These are phyloP conservation scores for Butorides virescens DNA, from an alignment of 2,113 vertebrate genomes.

Conservation along the genomic window DNA sequence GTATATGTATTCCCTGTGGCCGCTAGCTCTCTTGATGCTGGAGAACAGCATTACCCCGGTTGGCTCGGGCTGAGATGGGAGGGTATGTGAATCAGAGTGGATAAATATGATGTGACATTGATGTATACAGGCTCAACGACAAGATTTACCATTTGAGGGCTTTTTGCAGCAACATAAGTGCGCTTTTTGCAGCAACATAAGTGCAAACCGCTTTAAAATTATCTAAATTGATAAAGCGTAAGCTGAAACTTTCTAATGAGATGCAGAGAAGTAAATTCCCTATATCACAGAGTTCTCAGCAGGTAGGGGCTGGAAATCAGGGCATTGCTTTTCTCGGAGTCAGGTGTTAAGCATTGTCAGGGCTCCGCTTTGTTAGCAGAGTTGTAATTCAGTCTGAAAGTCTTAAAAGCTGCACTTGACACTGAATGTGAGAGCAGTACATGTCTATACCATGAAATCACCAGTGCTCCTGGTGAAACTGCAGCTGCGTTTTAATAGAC, in stretches of 20 bases:
- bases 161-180: neutral
- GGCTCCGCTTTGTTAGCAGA: neutral
- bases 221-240: neutral
- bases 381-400: neutral
- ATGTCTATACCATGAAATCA: neutral
- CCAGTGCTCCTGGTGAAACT: neutral
- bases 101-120: neutral
- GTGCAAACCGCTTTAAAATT: neutral
- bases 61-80: neutral
- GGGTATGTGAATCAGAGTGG: neutral
- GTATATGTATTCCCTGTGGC: neutral
- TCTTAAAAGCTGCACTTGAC: neutral
- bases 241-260: neutral
- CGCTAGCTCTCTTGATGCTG: too few relatives aligned
- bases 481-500: neutral
- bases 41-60: neutral
- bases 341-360: neutral
- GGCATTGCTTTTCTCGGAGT: neutral
- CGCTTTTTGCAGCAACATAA: neutral
- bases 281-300: accelerated
- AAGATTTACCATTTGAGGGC: neutral
- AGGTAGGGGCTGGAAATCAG: neutral
- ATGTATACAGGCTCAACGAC: neutral
- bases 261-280: neutral
- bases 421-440: neutral